Percentiles rank a stretch among this genome's conserved stretches.
phyloP scores from a whole-genome alignment of 2,888 invertebrate genomes.

The Minunthozetes semirufus region DNA sequence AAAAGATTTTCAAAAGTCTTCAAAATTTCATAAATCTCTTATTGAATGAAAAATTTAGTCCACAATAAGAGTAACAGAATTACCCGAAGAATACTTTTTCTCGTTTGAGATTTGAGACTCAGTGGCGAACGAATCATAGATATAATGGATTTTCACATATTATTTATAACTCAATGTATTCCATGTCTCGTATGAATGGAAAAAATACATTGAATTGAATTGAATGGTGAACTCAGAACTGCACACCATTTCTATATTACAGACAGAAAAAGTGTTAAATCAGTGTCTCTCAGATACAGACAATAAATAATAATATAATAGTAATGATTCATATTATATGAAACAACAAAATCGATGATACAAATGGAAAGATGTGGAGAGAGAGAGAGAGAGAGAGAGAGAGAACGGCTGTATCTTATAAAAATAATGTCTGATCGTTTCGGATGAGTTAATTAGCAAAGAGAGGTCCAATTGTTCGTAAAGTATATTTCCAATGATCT shows the following conservation, averaged over 20 bases:
- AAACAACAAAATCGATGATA: no score
- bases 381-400: background rate
- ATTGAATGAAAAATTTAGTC: slow-evolving; percentile 8
- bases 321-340: background rate
- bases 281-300: background rate
- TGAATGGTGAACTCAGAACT: no score
- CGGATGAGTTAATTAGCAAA: slow-evolving; percentile 23
- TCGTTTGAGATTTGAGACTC: background rate
- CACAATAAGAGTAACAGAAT: background rate
- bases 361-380: background rate
- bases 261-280: background rate
- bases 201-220: no score
- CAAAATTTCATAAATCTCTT: slow-evolving; percentile 8
- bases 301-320: background rate
- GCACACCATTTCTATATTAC: background rate
- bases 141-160: background rate
- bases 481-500: background rate
- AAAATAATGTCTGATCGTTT: slow-evolving; percentile 14
- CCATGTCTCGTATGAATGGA: background rate
- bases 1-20: background rate
- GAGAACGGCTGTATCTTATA: background rate
- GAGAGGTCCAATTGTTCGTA: slow-evolving; percentile 13
- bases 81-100: background rate
- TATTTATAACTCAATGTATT: background rate
- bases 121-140: background rate